A percentile compares a stretch with the other conserved stretches of the same genome.
Conservation (phyloP, 2,113 vertebrate species). For the Ariopsis seemanni region DNA sequence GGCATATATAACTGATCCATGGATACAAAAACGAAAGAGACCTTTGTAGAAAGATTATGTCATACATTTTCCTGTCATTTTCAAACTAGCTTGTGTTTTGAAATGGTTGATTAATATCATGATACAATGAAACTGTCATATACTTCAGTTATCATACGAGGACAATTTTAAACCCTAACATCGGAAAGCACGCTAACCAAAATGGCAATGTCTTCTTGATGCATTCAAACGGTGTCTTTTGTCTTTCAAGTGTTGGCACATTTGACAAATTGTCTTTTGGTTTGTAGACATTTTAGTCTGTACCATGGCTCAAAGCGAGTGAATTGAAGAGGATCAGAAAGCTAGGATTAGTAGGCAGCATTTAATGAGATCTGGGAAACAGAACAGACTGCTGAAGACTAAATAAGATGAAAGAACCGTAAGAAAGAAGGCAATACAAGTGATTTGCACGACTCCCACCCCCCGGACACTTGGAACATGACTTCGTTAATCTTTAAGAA, state of each 20-base stretch:
- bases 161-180: neutral
- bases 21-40: neutral
- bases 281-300: slow-evolving; percentile 3
- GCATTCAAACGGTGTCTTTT: slow-evolving; percentile 1
- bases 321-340: slow-evolving; percentile 24
- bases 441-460: neutral
- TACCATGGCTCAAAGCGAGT: slow-evolving; percentile 30
- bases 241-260: slow-evolving; percentile 21
- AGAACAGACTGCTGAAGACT: slow-evolving; percentile 16
- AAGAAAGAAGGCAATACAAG: neutral
- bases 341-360: neutral
- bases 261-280: slow-evolving; percentile 28
- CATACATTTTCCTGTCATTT: neutral
- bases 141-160: neutral
- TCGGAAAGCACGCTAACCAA: neutral
- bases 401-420: slow-evolving; percentile 31
- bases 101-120: neutral
- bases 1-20: too few species aligned
- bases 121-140: too few species aligned
- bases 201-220: neutral
- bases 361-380: slow-evolving; percentile 35
- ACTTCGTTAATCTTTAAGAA: slow-evolving; percentile 25
- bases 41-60: neutral
- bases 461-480: neutral
- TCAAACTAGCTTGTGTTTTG: neutral